Percentiles rank a stretch among this genome's conserved stretches.
These are phyloP conservation scores for Doryteuthis pealeii DNA, from an alignment of 1,140 invertebrate genomes.

Conservation along the genomic window DNA sequence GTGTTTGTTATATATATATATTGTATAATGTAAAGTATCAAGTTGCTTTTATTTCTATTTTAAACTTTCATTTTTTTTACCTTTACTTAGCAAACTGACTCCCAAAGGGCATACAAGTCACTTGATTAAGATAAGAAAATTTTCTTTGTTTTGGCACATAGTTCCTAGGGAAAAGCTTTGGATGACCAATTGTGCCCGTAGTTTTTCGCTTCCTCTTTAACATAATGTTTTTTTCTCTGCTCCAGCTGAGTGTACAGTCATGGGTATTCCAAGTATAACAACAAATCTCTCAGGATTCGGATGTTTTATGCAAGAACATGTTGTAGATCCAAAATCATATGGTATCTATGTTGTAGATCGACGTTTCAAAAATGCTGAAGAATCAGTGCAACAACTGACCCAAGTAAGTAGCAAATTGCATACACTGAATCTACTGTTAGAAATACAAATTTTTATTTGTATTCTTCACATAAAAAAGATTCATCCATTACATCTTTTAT, in stretches of 20 bases:
- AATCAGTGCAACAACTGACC: constrained; percentile 90
- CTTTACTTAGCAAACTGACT: no score
- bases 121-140: no score
- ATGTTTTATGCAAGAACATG: constrained; percentile 98
- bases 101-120: no score
- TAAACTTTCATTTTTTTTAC: no score
- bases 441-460: not conserved
- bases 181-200: no score
- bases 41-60: no score
- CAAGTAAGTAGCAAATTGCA: constrained; percentile 64
- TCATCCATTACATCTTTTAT: not conserved
- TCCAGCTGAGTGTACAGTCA: constrained; percentile 95
- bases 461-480: constrained; percentile 12
- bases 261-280: constrained; percentile 97
- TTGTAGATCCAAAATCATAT: constrained; percentile 96
- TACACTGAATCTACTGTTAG: not conserved
- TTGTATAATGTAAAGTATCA: no score
- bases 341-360: constrained; percentile 98
- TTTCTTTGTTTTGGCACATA: no score
- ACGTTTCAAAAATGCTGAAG: constrained; percentile 82
- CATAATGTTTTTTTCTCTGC: not conserved
- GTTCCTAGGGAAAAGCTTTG: no score
- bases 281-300: constrained; percentile 98
- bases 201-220: no score
- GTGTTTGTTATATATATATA: no score